A percentile compares a stretch with the other conserved stretches of the same genome.
Evolutionary conservation across 2,797 vertebrate species (phyloP).

Genomic region (Rhincodon typus): DNA sequence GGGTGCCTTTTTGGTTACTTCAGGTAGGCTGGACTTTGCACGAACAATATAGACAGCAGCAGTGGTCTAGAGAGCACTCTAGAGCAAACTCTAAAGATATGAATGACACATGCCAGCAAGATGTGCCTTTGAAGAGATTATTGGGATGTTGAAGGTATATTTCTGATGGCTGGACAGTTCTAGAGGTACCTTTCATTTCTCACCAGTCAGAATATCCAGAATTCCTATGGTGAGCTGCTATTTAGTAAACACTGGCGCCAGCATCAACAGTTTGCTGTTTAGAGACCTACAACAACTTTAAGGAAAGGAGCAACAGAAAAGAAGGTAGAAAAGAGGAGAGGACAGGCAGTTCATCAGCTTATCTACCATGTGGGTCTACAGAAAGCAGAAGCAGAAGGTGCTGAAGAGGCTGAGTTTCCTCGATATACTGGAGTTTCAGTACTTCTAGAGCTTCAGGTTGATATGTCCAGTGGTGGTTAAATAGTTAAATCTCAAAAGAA

Average conservation of each 20-base stretch:
- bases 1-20: not conserved
- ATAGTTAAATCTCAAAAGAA: too few relatives aligned
- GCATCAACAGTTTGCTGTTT: not conserved
- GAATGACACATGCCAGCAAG: not conserved
- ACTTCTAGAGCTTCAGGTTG: not conserved
- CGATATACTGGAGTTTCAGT: too few relatives aligned
- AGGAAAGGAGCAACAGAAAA: not conserved
- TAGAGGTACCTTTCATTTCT: not conserved
- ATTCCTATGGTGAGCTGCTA: not conserved
- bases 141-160: not conserved
- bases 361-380: too few relatives aligned
- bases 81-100: too few relatives aligned
- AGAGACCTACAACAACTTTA: not conserved
- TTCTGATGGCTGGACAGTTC: not conserved
- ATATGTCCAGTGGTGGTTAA: not conserved
- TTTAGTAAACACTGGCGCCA: too few relatives aligned
- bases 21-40: not conserved
- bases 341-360: too few relatives aligned
- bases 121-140: not conserved
- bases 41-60: not conserved
- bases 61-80: too few relatives aligned
- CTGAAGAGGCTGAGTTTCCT: not conserved
- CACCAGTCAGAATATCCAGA: too few relatives aligned
- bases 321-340: too few relatives aligned
- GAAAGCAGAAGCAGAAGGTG: not conserved